Evolutionary conservation across 2,113 vertebrate species (phyloP), one percentile per base, ranked within the genome.

Genomic region (Chiloscyllium plagiosum): DNA sequence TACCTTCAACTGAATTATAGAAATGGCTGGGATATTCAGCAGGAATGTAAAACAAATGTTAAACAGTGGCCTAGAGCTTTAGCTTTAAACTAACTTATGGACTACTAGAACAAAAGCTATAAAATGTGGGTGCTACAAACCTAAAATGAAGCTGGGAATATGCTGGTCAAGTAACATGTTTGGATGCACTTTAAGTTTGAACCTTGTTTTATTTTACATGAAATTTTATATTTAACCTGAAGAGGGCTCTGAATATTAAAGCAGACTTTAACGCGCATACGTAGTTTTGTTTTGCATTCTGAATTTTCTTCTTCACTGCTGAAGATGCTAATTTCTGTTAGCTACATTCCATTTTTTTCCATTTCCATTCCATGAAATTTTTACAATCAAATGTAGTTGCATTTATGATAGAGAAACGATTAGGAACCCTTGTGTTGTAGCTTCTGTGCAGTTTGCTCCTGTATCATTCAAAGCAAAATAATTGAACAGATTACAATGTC

Each of bases 201-300:
- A 83, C 80, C 37, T 42, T 83, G n/a, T 47, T 83, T 17, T 83
- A 47, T 12, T 83, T 83, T 47, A 42, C 80, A 20, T 89, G 86
- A 50, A 89, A 50, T 89, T 89, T 89, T 56, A 56, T 89, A 56
- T 89, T 89, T 89, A 89, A 56, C 86, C 86, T 89, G 86, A 89
- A 89, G 86, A 89, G 86, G 86, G 86, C 86, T 89, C 86, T 33
- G 22, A 89, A 89, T 89, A 89, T 89, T 89, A 89, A 89, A 56
- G 17, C 19, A 15, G 47, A 83, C 37, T 83, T 83, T 47, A 83
- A 22, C 20, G 20, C 20, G 37, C 42, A 47, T 22, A 42, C 42
- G 80, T 83, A 42, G 80, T 47, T 83, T 80, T 69, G 42, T 37
- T 80, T 80, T 80, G 78, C 19, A 13, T n/a, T 80, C 37, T 19